These are phyloP conservation scores for Boulengerochromis microlepis DNA, from an alignment of 2,113 vertebrate genomes.

Conservation along the genomic window DNA sequence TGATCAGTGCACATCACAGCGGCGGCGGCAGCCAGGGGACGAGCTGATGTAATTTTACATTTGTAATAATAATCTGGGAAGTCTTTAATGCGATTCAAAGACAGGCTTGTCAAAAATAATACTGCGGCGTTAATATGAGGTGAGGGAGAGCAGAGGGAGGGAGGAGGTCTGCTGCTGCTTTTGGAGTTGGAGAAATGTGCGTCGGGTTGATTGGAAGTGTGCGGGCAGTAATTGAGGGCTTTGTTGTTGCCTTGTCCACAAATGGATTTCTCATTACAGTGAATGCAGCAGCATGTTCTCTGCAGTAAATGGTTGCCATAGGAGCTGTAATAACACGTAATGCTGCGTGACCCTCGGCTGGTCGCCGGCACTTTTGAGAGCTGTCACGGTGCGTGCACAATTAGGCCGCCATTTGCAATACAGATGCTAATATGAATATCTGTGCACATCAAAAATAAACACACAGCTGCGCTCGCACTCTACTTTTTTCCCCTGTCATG, in stretches of 20 bases:
- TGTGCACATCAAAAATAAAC: not conserved
- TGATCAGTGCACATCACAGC: constrained; percentile 31
- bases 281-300: constrained; percentile 33
- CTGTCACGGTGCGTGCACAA: not conserved
- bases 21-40: constrained; percentile 26
- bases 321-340: constrained; percentile 32
- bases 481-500: not conserved
- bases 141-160: not conserved
- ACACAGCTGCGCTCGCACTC: not conserved
- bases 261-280: constrained; percentile 59
- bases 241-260: constrained; percentile 57
- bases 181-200: constrained; percentile 4
- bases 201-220: constrained; percentile 35
- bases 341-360: constrained; percentile 9
- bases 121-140: constrained; percentile 32
- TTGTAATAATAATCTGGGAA: constrained; percentile 66
- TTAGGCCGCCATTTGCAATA: not conserved
- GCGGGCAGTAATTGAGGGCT: constrained; percentile 47
- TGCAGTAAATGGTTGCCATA: constrained; percentile 37
- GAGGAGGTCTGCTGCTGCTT: not conserved
- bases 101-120: constrained; percentile 58
- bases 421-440: not conserved
- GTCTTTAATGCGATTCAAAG: constrained; percentile 63
- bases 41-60: constrained; percentile 59
- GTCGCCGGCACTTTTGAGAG: not conserved